Evolutionary conservation across 1,140 invertebrate species (phyloP).

Genomic region (Drosophila murphyi): DNA sequence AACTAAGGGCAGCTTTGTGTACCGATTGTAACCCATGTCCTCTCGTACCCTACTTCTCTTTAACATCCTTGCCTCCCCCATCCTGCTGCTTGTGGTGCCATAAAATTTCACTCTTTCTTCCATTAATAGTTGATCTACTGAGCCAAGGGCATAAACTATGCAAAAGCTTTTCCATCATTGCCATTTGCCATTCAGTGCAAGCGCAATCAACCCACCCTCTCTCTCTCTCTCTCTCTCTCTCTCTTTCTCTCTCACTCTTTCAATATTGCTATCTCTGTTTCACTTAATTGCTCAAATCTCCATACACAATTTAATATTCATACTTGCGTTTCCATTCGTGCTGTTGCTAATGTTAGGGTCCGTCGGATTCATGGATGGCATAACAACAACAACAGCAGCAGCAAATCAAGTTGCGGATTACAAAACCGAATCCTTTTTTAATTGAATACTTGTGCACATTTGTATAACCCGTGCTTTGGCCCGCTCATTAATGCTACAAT

Average conservation of each 20-base stretch:
- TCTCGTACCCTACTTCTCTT: background rate
- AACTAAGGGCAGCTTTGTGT: slow-evolving; percentile 41
- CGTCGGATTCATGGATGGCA: slow-evolving; percentile 17
- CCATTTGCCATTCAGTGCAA: slow-evolving; percentile 48
- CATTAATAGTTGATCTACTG: slow-evolving; percentile 81
- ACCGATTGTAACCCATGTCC: slow-evolving; percentile 11
- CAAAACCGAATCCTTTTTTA: slow-evolving; percentile 82
- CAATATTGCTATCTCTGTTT: slow-evolving; percentile 36
- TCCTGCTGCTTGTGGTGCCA: slow-evolving; percentile 41
- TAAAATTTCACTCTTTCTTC: slow-evolving; percentile 69
- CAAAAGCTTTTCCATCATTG: slow-evolving; percentile 74
- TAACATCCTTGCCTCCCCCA: background rate
- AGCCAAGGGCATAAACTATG: slow-evolving; percentile 71
- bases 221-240: background rate
- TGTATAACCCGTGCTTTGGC: slow-evolving; percentile 41
- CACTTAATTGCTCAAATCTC: slow-evolving; percentile 70
- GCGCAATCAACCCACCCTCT: background rate
- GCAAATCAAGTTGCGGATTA: slow-evolving; percentile 54
- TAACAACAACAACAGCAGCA: slow-evolving; percentile 12
- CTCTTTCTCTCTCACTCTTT: slow-evolving; percentile 1
- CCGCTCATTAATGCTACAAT: slow-evolving; percentile 67
- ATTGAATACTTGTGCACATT: slow-evolving; percentile 57
- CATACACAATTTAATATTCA: slow-evolving; percentile 80
- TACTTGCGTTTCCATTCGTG: slow-evolving; percentile 78
- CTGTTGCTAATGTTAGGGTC: slow-evolving; percentile 65